Percentiles rank a stretch among this genome's conserved stretches.
Conservation (phyloP, 2,113 vertebrate species). For the Labrus mixtus region DNA sequence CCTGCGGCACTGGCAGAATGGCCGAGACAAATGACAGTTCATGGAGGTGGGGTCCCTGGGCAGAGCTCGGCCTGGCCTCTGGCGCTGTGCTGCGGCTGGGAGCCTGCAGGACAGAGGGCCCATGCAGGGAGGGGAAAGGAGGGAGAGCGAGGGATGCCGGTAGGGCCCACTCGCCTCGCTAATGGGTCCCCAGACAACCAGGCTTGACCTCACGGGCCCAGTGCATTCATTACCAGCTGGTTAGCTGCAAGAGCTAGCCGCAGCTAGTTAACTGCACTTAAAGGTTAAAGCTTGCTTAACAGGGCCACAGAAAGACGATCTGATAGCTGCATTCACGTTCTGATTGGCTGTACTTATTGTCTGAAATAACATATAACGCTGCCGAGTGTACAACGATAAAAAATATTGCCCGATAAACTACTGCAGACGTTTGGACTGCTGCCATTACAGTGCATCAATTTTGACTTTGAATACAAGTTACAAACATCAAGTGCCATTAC, state of each 20-base stretch:
- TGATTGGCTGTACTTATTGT: no score
- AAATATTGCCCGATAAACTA: no score
- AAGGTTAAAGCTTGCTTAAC: slow-evolving; percentile 49
- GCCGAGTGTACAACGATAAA: no score
- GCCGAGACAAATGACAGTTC: slow-evolving; percentile 78
- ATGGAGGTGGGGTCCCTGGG: slow-evolving; percentile 72
- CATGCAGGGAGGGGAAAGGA: slow-evolving; percentile 37
- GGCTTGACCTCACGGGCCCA: slow-evolving; percentile 75
- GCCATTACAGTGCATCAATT: no score
- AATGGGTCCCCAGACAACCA: slow-evolving; percentile 81
- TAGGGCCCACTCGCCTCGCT: slow-evolving; percentile 63
- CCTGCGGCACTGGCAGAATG: slow-evolving; percentile 55
- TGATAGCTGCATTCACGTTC: neutral
- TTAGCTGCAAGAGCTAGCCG: slow-evolving; percentile 56
- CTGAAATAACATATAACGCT: no score
- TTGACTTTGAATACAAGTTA: no score
- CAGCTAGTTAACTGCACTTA: slow-evolving; percentile 48
- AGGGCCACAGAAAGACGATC: neutral
- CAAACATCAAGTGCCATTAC: no score
- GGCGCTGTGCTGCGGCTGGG: slow-evolving; percentile 50
- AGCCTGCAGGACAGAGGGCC: slow-evolving; percentile 66
- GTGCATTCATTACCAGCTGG: slow-evolving; percentile 79
- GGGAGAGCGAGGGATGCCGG: slow-evolving; percentile 9
- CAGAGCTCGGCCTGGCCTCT: slow-evolving; percentile 55
- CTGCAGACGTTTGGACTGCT: no score